Conservation (phyloP, 2,113 vertebrate species). For the Varanus salvator region DNA sequence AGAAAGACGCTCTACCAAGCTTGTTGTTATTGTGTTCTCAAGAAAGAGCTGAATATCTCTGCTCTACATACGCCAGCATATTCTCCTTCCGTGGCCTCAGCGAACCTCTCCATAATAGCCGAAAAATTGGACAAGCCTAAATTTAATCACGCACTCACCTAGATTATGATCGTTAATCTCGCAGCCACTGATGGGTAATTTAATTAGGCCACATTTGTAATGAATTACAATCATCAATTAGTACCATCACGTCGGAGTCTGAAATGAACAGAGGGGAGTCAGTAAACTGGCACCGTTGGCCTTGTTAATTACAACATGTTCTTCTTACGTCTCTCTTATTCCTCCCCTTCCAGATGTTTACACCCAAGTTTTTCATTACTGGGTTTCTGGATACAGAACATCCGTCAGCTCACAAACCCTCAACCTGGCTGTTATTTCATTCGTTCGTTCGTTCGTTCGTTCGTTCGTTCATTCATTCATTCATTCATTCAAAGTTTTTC, state of each 20-base stretch:
- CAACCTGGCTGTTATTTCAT: no score
- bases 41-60: no score
- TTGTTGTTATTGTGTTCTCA: background rate
- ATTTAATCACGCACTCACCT: constrained; percentile 66
- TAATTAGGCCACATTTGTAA: constrained; percentile 78
- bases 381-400: constrained; percentile 25
- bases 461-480: no score
- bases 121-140: constrained; percentile 60
- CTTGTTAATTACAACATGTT: constrained; percentile 48
- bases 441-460: no score
- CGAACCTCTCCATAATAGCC: constrained; percentile 50
- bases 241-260: constrained; percentile 53
- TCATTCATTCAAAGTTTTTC: no score
- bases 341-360: background rate
- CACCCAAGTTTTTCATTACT: constrained; percentile 7
- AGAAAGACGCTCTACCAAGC: no score
- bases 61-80: background rate
- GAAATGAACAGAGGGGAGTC: constrained; percentile 57
- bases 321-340: background rate
- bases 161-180: constrained; percentile 73
- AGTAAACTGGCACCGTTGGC: constrained; percentile 51
- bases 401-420: no score
- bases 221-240: constrained; percentile 80
- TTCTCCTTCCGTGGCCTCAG: background rate
- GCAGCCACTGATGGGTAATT: constrained; percentile 73